Evolutionary conservation across 2,113 vertebrate genomes (phyloP).

Genomic region (Microcebus tavaratra): DNA sequence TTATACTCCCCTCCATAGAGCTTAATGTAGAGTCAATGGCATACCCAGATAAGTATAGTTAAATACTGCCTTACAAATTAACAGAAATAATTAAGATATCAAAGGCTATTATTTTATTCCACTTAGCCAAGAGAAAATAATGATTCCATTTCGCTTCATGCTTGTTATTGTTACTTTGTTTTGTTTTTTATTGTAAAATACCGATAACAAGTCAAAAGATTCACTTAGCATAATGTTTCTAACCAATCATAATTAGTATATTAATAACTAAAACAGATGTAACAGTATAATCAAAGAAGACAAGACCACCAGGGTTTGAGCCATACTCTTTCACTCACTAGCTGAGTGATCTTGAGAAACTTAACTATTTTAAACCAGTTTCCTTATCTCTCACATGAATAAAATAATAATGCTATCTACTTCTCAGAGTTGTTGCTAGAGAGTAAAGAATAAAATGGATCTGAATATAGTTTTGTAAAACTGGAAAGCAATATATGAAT

Average conservation of each 20-base stretch:
- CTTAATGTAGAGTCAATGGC: background rate
- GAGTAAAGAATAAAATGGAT: background rate
- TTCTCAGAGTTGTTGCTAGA: background rate
- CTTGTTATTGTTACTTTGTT: background rate
- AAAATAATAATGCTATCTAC: conserved; percentile 36
- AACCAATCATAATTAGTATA: background rate
- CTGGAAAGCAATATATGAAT: conserved; percentile 21
- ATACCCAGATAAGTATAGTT: background rate
- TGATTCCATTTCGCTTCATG: conserved; percentile 37
- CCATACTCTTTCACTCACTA: background rate
- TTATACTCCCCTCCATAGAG: background rate
- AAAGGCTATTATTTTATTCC: background rate
- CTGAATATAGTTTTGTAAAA: conserved; percentile 38
- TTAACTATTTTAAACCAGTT: conserved; percentile 46
- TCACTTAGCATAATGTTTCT: conserved; percentile 3
- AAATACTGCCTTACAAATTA: conserved; percentile 8
- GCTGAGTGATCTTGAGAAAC: background rate
- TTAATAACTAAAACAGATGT: background rate
- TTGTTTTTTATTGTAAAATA: conserved; percentile 47
- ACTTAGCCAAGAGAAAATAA: background rate
- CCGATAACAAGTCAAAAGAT: conserved; percentile 11
- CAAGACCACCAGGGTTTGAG: background rate
- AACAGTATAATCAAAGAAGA: background rate
- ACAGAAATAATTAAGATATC: background rate
- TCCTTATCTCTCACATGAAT: background rate